Conservation (phyloP, 2,797 vertebrate genomes). For the Melanotaenia parkinsoni region DNA sequence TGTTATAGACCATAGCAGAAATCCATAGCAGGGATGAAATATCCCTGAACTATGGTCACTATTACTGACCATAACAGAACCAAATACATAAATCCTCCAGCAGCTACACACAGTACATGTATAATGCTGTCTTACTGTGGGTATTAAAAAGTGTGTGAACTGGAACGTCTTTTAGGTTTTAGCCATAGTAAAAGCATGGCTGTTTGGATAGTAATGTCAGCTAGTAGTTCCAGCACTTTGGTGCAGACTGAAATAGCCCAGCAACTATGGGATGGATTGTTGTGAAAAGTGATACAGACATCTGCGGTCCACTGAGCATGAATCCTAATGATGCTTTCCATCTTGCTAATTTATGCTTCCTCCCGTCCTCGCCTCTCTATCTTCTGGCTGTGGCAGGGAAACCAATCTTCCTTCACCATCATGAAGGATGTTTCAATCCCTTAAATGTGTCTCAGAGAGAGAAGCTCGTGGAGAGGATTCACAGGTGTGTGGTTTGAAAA, state of each 20-base stretch:
- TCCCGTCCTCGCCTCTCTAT: slow-evolving; percentile 22
- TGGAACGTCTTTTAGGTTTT: slow-evolving; percentile 8
- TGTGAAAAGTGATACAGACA: slow-evolving; percentile 26
- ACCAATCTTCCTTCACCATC: slow-evolving; percentile 33
- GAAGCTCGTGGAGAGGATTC: slow-evolving; percentile 8
- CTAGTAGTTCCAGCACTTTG: slow-evolving; percentile 1
- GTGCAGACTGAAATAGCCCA: slow-evolving; percentile 18
- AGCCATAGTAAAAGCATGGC: background rate
- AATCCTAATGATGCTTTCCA: slow-evolving; percentile 41
- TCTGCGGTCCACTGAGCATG: slow-evolving; percentile 26
- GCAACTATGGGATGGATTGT: slow-evolving; percentile 34
- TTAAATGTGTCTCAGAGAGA: slow-evolving; percentile 22
- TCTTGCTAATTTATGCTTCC: slow-evolving; percentile 43
- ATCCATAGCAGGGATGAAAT: too few species aligned
- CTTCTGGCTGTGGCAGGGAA: slow-evolving; percentile 27
- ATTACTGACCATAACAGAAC: background rate
- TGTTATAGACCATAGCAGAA: too few species aligned
- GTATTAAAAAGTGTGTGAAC: background rate
- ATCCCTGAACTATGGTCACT: too few species aligned
- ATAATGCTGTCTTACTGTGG: background rate
- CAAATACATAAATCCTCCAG: background rate
- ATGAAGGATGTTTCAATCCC: slow-evolving; percentile 30
- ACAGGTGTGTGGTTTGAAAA: slow-evolving; percentile 4
- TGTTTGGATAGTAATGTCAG: background rate
- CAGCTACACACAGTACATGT: background rate